Evolutionary conservation across 2,888 invertebrate genomes (phyloP), one percentile per base, ranked within the genome.

Genomic region (Stenodera caucasica): DNA sequence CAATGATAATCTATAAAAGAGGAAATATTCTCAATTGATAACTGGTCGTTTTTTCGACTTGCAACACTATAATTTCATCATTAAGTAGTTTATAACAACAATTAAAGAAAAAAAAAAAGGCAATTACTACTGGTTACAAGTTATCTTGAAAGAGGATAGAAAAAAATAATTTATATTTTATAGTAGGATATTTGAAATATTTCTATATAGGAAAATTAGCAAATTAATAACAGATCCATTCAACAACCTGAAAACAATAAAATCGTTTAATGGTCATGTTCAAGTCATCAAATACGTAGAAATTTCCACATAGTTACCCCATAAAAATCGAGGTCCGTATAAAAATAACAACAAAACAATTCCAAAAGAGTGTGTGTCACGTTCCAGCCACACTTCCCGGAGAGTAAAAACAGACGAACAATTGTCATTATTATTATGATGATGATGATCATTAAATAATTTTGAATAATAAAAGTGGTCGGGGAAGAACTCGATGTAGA

Each of bases 401-500:
- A 45, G 45, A 45, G 45, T 45, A 45, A 21, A 45, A 45, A 45
- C 45, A 45, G 45, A 4, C 45, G 15, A 45, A 45, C 45, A 45
- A 45, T 45, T 21, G 45, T 45, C 45, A 21, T 45, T 45, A 45
- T 45, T 45, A 45, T 40, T 18, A 18, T 45, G 15, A 3, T 45
- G 45, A 12, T 45, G 21, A 45, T 45, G 45, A 45, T 45, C 45
- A 45, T 45, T 45, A 21, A 45, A 45, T 45, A 45, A 21, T 45
- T 45, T 45, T 45, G 45, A 21, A 45, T 45, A 21, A 45, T 45
- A 45, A 45, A 21, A 40, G n/a, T n/a, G n/a, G n/a, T n/a, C n/a
- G 26, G 26, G 7, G 26, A 26, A 26, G 7, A 57, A 61, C 52
- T 52, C 52, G 51, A 54, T 33, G 57, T 29, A 29, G 35, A 61